phyloP scores from a whole-genome alignment of 2,113 vertebrate species.

The Oncorhynchus kisutch region DNA sequence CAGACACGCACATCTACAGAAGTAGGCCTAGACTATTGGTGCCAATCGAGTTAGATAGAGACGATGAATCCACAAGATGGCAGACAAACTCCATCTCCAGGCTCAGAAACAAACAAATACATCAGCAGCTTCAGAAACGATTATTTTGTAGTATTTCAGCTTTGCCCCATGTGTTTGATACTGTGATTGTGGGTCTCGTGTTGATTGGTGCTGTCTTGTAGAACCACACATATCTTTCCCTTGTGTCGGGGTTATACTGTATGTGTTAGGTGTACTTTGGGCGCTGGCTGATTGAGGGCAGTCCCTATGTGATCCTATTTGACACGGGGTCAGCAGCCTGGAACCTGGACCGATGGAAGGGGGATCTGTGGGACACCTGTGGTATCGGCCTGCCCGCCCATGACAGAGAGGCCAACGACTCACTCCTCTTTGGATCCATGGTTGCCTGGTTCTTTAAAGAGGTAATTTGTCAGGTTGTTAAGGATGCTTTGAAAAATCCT shows the following conservation, averaged over 20 bases:
- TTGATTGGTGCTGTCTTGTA: neutral
- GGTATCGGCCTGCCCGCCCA: slow-evolving; percentile 85
- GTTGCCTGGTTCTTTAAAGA: slow-evolving; percentile 96
- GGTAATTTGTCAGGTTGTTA: slow-evolving; percentile 50
- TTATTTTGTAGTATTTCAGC: neutral
- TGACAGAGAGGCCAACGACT: slow-evolving; percentile 89
- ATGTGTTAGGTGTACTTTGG: slow-evolving; percentile 73
- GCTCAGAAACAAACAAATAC: neutral
- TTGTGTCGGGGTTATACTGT: neutral
- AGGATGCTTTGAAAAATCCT: too few relatives aligned
- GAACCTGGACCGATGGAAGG: slow-evolving; percentile 94
- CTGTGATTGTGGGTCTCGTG: neutral
- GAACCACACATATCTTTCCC: neutral
- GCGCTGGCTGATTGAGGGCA: slow-evolving; percentile 94
- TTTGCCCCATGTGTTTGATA: neutral
- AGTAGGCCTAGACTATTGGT: neutral
- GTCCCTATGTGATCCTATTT: slow-evolving; percentile 89
- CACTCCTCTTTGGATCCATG: slow-evolving; percentile 89
- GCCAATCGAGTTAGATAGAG: neutral
- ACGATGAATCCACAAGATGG: slow-evolving; percentile 10
- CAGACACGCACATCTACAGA: neutral
- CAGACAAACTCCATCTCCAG: neutral
- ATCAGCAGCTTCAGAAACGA: neutral
- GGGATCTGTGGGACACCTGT: slow-evolving; percentile 89
- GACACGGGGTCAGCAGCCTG: slow-evolving; percentile 87